Conservation (phyloP, 2,113 vertebrate species). For the Cynopterus brachyotis region DNA sequence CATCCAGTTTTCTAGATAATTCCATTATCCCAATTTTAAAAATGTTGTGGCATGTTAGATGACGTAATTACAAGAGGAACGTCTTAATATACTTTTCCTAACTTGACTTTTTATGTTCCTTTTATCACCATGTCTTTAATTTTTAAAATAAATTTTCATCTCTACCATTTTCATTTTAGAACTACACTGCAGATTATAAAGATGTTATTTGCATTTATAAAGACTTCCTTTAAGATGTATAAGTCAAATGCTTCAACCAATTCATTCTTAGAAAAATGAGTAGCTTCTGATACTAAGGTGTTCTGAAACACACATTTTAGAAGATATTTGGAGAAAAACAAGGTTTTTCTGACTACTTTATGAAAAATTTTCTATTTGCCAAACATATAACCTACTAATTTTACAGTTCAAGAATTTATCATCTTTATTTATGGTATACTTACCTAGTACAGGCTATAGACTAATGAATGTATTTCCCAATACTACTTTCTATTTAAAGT, state of each 20-base stretch:
- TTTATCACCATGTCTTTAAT: background rate
- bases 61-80: background rate
- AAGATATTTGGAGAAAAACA: background rate
- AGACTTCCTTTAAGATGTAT: background rate
- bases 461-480: background rate
- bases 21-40: background rate
- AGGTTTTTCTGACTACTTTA: background rate
- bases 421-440: background rate
- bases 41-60: background rate
- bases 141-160: background rate
- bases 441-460: background rate
- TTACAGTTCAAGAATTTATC: background rate
- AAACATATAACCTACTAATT: background rate
- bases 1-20: constrained; percentile 39
- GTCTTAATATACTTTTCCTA: constrained; percentile 29
- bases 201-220: background rate
- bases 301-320: background rate
- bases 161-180: background rate
- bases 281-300: background rate
- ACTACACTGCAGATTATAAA: background rate
- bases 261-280: background rate
- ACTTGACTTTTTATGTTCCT: background rate
- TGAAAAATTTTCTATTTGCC: background rate
- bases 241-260: background rate
- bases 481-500: background rate